Evolutionary conservation across 2,888 invertebrate genomes (phyloP).

Genomic region (Allolobophora icterica): DNA sequence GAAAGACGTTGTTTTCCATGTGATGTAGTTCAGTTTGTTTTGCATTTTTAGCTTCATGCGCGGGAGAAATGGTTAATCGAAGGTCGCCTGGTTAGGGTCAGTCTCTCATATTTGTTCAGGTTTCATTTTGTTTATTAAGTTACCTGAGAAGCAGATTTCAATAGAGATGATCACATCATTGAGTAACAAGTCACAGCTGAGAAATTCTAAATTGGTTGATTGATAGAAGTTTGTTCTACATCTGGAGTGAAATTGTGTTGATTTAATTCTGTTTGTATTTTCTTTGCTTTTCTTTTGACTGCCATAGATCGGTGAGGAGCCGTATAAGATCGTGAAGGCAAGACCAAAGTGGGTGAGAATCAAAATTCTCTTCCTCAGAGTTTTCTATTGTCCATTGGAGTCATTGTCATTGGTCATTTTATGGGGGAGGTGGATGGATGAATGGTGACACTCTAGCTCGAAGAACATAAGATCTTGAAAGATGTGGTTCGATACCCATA

Average conservation of each 20-base stretch:
- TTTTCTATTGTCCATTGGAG: background rate
- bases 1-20: background rate
- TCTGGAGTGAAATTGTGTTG: background rate
- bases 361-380: background rate
- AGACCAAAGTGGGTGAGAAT: conserved; percentile 65
- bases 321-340: conserved; percentile 89
- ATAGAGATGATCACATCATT: background rate
- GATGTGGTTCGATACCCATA: too few species aligned
- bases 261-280: background rate
- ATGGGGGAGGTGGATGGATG: too few species aligned
- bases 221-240: background rate
- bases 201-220: background rate
- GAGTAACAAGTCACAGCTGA: background rate
- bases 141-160: background rate
- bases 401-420: background rate
- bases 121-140: background rate
- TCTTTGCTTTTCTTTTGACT: background rate
- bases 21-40: background rate
- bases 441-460: too few species aligned
- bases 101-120: background rate
- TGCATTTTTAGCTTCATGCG: conserved; percentile 73
- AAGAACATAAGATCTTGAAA: too few species aligned
- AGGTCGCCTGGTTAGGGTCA: conserved; percentile 79
- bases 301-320: conserved; percentile 75
- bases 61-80: conserved; percentile 92